phyloP scores from a whole-genome alignment of 2,888 invertebrate species.

The Hyposoter dolosus region DNA sequence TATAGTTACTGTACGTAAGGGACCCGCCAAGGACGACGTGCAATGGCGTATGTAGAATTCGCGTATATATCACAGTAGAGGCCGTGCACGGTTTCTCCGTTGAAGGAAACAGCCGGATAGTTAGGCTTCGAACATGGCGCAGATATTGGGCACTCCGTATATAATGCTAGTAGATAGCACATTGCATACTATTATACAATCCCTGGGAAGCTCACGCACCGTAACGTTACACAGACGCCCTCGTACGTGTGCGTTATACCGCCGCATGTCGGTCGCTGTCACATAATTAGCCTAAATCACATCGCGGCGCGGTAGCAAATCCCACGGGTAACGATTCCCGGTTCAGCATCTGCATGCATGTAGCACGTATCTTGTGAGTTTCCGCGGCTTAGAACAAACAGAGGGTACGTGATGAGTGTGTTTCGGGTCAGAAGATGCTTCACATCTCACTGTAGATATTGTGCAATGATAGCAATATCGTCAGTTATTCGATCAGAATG shows the following conservation, averaged over 20 bases:
- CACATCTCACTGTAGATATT: neutral
- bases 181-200: conserved; percentile 39
- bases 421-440: conserved; percentile 17
- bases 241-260: conserved; percentile 22
- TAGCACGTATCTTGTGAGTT: conserved; percentile 77
- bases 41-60: conserved; percentile 24
- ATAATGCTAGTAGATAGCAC: conserved; percentile 10
- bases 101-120: conserved; percentile 24
- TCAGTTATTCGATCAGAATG: neutral
- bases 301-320: conserved; percentile 58
- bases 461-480: neutral
- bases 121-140: conserved; percentile 8
- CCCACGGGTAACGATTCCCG: conserved; percentile 71
- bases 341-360: conserved; percentile 75
- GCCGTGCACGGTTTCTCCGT: conserved; percentile 6
- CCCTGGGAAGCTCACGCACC: conserved; percentile 45
- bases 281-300: conserved; percentile 81
- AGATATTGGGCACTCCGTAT: conserved; percentile 1
- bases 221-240: conserved; percentile 31
- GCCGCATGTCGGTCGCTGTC: conserved; percentile 66
- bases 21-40: conserved; percentile 42
- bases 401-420: conserved; percentile 22
- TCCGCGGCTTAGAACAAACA: conserved; percentile 52
- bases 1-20: conserved; percentile 43
- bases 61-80: conserved; percentile 21